Evolutionary conservation across 2,113 vertebrate genomes (phyloP).

Genomic region (Malaclemys terrapin): DNA sequence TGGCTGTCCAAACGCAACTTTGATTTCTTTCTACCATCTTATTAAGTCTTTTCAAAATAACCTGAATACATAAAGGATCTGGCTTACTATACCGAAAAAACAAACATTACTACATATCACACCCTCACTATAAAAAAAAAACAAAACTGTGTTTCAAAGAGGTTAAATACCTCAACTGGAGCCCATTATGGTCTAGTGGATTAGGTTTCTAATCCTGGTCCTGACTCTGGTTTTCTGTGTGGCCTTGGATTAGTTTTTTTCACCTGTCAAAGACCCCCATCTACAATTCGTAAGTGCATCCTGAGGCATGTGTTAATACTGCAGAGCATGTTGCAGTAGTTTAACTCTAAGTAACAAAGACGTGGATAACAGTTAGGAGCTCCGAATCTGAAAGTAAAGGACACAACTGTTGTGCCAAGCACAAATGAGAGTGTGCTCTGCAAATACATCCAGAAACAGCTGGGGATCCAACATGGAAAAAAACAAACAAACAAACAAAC

Average conservation of each 20-base stretch:
- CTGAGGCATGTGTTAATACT: neutral
- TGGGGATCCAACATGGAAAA: neutral
- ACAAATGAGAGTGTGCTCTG: neutral
- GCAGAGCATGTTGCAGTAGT: neutral
- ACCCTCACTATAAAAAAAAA: neutral
- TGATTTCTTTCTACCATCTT: neutral
- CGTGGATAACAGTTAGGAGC: neutral
- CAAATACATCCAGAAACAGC: neutral
- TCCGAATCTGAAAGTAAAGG: neutral
- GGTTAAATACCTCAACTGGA: neutral
- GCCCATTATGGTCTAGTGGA: neutral
- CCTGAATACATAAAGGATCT: neutral
- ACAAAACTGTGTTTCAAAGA: neutral
- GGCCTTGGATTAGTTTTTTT: neutral
- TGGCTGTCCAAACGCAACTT: neutral
- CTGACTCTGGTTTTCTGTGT: neutral
- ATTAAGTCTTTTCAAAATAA: conserved; percentile 1
- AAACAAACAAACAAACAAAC: too few species aligned
- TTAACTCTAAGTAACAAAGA: neutral
- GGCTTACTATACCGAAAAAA: neutral
- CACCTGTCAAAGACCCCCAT: neutral
- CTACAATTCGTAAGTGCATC: neutral
- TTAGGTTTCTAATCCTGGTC: neutral
- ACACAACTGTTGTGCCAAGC: neutral
- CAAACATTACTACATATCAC: neutral